Conservation (phyloP, 1,140 invertebrate species). For the Microplitis demolitor region DNA sequence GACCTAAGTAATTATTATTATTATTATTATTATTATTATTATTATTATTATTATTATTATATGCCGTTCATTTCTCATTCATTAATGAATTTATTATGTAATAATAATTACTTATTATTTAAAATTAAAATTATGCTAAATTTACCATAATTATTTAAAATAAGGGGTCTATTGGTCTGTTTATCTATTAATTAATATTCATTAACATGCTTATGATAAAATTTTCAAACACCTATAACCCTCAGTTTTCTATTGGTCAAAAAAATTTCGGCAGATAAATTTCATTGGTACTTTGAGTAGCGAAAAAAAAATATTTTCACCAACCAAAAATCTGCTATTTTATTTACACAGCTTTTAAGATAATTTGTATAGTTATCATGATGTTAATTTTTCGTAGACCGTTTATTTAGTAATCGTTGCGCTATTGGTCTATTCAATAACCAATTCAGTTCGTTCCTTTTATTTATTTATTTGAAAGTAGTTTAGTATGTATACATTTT, state of each 20-base stretch:
- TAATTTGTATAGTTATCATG: background rate
- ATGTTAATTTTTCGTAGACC: background rate
- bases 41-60: background rate
- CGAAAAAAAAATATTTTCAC: background rate
- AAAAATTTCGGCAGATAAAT: background rate
- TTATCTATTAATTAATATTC: background rate
- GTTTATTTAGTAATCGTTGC: background rate
- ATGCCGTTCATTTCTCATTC: background rate
- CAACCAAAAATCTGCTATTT: background rate
- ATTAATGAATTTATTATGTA: background rate
- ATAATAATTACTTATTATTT: background rate
- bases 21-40: too few species aligned
- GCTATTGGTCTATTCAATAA: background rate
- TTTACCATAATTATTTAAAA: background rate
- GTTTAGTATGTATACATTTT: too few species aligned
- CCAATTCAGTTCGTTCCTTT: too few species aligned
- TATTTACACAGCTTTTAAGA: constrained; percentile 5
- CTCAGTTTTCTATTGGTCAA: background rate
- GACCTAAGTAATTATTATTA: background rate
- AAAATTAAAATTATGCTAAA: too few species aligned
- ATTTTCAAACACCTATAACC: background rate
- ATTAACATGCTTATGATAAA: background rate
- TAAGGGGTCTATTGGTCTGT: background rate
- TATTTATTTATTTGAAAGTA: too few species aligned
- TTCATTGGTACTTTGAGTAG: background rate